phyloP scores from a whole-genome alignment of 1,140 invertebrate genomes.

The Piezodorus guildinii region DNA sequence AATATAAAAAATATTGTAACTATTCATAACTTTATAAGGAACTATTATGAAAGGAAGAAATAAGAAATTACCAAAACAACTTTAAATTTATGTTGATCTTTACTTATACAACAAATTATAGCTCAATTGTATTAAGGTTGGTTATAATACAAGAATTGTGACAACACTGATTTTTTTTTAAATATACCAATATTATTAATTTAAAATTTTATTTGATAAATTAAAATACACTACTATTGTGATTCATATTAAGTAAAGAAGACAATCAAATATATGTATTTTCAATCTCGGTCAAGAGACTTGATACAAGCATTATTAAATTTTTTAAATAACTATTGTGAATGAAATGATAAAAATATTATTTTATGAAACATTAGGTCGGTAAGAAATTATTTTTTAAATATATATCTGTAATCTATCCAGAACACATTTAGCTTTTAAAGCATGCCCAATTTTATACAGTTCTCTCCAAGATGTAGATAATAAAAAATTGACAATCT shows the following conservation, averaged over 20 bases:
- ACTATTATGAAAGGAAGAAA: not conserved
- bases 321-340: not conserved
- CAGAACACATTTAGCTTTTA: constrained; percentile 22
- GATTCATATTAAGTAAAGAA: constrained; percentile 8
- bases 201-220: constrained; percentile 13
- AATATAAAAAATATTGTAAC: not conserved
- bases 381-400: not conserved
- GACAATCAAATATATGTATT: constrained; percentile 8
- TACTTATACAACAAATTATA: constrained; percentile 18
- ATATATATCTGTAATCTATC: constrained; percentile 2
- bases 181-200: constrained; percentile 4
- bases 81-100: constrained; percentile 14
- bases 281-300: not conserved
- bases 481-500: constrained; percentile 9
- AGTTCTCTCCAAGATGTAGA: not conserved
- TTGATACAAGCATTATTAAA: not conserved
- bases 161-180: constrained; percentile 15
- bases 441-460: not conserved
- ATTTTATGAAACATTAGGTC: not conserved
- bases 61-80: not conserved
- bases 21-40: not conserved
- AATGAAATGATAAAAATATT: not conserved
- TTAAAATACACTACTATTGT: constrained; percentile 10
- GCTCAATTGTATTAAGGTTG: constrained; percentile 11
- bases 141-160: constrained; percentile 14